Conservation (phyloP, 2,888 invertebrate species). For the Copidosoma aretas region DNA sequence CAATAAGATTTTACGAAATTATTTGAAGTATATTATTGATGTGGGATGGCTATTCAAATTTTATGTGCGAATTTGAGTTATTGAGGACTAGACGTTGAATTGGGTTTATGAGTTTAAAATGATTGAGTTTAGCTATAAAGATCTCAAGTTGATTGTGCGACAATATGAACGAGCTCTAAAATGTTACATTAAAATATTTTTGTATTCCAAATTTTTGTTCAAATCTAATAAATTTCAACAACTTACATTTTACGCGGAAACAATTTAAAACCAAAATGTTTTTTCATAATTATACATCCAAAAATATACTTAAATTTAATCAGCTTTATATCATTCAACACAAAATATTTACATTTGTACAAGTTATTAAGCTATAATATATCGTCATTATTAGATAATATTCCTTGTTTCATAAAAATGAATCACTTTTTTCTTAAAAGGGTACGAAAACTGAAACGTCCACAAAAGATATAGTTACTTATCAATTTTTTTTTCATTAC, state of each 20-base stretch:
- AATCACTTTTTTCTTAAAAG: constrained; percentile 29
- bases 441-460: not conserved
- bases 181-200: not conserved
- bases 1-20: too few relatives aligned
- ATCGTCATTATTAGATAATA: constrained; percentile 16
- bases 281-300: constrained; percentile 28
- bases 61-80: constrained; percentile 8
- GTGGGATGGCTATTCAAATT: not conserved
- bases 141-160: constrained; percentile 11
- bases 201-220: too few relatives aligned
- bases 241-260: constrained; percentile 2
- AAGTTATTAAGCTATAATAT: constrained; percentile 17
- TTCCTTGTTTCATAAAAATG: constrained; percentile 9
- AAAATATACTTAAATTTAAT: constrained; percentile 14
- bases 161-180: not conserved
- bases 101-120: not conserved
- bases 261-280: constrained; percentile 15
- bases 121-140: constrained; percentile 7
- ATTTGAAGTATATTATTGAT: too few relatives aligned
- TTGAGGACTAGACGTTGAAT: constrained; percentile 25
- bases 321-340: constrained; percentile 18
- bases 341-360: constrained; percentile 35
- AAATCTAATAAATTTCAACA: too few relatives aligned
- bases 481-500: too few relatives aligned
- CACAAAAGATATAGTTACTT: too few relatives aligned